phyloP scores from a whole-genome alignment of 2,797 vertebrate genomes.

The Phrynocephalus vlangalii region DNA sequence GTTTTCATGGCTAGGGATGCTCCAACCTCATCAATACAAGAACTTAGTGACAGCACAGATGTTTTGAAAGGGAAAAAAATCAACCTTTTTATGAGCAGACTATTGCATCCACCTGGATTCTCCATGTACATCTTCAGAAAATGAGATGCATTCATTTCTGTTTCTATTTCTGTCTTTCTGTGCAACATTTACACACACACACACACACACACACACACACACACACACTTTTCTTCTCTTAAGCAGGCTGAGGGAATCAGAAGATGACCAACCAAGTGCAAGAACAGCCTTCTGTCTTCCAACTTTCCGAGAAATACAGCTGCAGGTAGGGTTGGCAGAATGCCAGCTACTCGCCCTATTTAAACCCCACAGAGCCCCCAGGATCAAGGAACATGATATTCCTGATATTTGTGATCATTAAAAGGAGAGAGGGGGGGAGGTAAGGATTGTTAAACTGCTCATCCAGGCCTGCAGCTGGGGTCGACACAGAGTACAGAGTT shows the following conservation, averaged over 20 bases:
- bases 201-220: too few relatives aligned
- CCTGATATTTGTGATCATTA: constrained; percentile 76
- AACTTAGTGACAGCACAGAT: not conserved
- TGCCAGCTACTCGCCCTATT: constrained; percentile 80
- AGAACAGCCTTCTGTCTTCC: constrained; percentile 27
- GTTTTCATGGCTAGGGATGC: not conserved
- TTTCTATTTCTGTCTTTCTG: too few relatives aligned
- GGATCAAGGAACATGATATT: constrained; percentile 82
- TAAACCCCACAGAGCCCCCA: constrained; percentile 79
- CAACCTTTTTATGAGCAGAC: not conserved
- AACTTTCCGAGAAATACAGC: constrained; percentile 64
- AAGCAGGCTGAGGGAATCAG: not conserved
- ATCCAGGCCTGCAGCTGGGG: constrained; percentile 84
- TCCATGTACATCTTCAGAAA: not conserved
- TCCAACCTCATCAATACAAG: not conserved
- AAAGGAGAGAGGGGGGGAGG: constrained; percentile 52
- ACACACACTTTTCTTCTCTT: too few relatives aligned
- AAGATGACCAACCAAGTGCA: constrained; percentile 13
- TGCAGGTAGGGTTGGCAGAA: constrained; percentile 81
- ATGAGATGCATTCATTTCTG: constrained; percentile 61
- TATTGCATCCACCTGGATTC: not conserved
- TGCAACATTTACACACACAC: too few relatives aligned
- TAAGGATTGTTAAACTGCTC: constrained; percentile 79
- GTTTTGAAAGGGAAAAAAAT: not conserved
- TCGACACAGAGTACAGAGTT: constrained; percentile 79